Evolutionary conservation across 2,113 vertebrate species (phyloP).

Genomic region (Lethenteron camtschaticum): DNA sequence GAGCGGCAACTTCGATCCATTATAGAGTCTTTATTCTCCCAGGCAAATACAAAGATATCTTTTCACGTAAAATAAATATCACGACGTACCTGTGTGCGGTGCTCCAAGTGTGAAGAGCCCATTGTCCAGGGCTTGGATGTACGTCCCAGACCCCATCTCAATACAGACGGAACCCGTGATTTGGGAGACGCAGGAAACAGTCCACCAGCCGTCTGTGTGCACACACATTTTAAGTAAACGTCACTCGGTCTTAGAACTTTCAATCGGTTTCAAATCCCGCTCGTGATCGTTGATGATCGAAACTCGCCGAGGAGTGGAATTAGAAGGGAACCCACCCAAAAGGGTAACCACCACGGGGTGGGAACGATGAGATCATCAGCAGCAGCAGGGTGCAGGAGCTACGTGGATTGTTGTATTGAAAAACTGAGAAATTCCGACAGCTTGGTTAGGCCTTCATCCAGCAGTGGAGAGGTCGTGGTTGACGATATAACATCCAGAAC

Average conservation of each 20-base stretch:
- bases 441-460: too few species aligned
- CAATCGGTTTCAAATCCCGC: background rate
- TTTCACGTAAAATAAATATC: background rate
- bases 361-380: background rate
- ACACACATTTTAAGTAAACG: background rate
- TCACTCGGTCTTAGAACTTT: background rate
- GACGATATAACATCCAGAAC: too few species aligned
- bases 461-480: too few species aligned
- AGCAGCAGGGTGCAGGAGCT: too few species aligned
- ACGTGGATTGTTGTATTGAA: too few species aligned
- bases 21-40: too few species aligned
- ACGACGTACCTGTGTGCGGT: slow-evolving; percentile 46
- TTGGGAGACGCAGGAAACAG: slow-evolving; percentile 44
- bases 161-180: slow-evolving; percentile 69
- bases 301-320: background rate
- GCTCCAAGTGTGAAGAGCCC: slow-evolving; percentile 82
- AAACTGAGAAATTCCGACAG: too few species aligned
- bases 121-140: slow-evolving; percentile 69
- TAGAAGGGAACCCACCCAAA: background rate
- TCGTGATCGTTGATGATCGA: background rate
- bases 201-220: slow-evolving; percentile 64
- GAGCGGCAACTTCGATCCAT: too few species aligned
- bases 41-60: too few species aligned
- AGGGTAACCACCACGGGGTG: background rate
- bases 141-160: slow-evolving; percentile 74